Base-by-base conservation (phyloP, 2,797 vertebrate species). In the Sylvia borin region DNA sequence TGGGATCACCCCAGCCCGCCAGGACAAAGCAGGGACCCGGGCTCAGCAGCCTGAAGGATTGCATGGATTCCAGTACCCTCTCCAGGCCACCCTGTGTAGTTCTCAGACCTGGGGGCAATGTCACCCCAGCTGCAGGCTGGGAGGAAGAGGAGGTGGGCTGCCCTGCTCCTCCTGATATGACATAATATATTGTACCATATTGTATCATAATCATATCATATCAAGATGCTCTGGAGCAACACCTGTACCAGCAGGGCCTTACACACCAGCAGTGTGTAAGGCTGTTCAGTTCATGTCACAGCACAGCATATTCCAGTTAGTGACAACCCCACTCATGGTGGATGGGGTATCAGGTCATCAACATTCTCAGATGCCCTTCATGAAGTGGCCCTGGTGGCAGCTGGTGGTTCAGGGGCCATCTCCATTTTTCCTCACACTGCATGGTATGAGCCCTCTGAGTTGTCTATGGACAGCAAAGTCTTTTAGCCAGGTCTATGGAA, bases 321-420 rank as follows among this genome's bases (percentile, higher is more conserved):
- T 11, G 5, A 21, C 32, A 36, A 15, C 20, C 26, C 8, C 0
- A 1, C 45, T 48, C 5, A 4, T 0, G 1, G 5, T 15, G 5
- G 21, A 3, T 48, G 20, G 2, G 2, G 6, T 32, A 5, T 38
- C 21, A 6, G 40, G 29, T 2, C 34, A 36, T 21, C 32, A 6
- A 8, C 2, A 1, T 21, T 70, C 29, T 38, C 2, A 8, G 40
- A 16, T 42, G 31, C 18, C 32, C 36, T 13, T 20, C 22, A 15
- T 16, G 25, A 19, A 31, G 34, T 7, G 12, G 16, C 27, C 0
- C 0, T 45, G 43, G 29, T 4, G 4, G 61, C 16, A 11, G 47
- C 20, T 10, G 5, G 14, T 24, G 38, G 14, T 2, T 21, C 31
- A 27, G 14, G 4, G 13, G 12, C 11, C 3, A 2, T 61, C 42